phyloP scores from a whole-genome alignment of 2,113 vertebrate genomes.

The Sitta europaea region DNA sequence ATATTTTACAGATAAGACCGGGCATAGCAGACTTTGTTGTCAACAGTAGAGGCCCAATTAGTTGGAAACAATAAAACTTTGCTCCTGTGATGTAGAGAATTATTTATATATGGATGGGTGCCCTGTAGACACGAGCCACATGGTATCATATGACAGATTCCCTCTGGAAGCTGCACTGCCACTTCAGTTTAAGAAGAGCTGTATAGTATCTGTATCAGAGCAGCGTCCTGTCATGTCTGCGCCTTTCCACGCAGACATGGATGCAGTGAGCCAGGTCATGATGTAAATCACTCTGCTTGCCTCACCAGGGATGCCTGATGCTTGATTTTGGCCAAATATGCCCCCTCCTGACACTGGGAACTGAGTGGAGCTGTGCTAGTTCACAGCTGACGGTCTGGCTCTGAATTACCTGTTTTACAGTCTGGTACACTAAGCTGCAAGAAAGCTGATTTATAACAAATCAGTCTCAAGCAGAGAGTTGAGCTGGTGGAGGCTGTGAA shows the following conservation, averaged over 20 bases:
- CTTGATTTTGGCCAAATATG: constrained; percentile 8
- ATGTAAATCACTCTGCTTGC: neutral
- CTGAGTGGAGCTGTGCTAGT: neutral
- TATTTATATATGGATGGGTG: neutral
- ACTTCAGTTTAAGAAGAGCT: neutral
- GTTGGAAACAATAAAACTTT: neutral
- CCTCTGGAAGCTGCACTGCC: neutral
- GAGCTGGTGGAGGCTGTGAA: neutral
- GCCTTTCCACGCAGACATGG: rapidly evolving
- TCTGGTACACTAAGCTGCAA: neutral
- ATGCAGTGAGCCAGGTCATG: neutral
- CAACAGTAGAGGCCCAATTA: neutral
- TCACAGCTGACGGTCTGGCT: neutral
- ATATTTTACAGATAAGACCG: neutral
- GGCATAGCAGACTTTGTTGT: neutral
- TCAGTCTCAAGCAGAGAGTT: neutral
- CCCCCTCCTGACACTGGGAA: neutral
- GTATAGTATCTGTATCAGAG: neutral
- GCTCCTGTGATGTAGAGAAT: neutral
- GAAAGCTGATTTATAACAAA: constrained; percentile 5
- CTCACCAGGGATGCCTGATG: neutral
- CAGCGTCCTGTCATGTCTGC: neutral
- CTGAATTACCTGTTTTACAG: neutral
- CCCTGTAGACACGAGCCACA: neutral
- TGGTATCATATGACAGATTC: neutral